Evolutionary conservation across 2,113 vertebrate species (phyloP).

Genomic region (Phalacrocorax pelagicus): DNA sequence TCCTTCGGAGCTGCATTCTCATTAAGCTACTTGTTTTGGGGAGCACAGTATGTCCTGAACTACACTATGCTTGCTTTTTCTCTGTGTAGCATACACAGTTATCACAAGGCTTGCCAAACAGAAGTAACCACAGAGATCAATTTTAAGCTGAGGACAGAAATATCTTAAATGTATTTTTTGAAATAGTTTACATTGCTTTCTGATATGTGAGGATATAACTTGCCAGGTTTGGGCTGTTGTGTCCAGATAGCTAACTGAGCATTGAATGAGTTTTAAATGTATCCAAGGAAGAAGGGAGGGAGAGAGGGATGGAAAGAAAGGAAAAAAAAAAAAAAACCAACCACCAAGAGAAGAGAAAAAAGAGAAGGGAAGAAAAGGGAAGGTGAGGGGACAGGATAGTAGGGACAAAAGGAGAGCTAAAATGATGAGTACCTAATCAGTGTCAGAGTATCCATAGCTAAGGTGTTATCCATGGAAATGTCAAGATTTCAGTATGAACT

Average conservation of each 20-base stretch:
- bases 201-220: background rate
- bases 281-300: background rate
- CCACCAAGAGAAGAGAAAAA: background rate
- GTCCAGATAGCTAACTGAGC: background rate
- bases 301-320: background rate
- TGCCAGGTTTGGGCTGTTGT: background rate
- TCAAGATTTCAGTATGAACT: background rate
- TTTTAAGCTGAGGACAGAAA: background rate
- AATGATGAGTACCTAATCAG: background rate
- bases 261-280: background rate
- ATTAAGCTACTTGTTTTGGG: background rate
- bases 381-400: fast-evolving
- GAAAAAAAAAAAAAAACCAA: background rate
- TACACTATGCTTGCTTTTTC: background rate
- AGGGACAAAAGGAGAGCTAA: background rate
- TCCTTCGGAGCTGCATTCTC: background rate
- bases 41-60: background rate
- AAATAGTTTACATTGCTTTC: background rate
- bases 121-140: background rate
- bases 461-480: background rate
- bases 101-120: background rate
- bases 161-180: background rate
- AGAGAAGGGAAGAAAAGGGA: no score
- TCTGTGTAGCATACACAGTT: background rate
- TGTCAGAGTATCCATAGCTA: background rate